Conservation (phyloP, 2,113 vertebrate genomes). For the Engraulis encrasicolus region DNA sequence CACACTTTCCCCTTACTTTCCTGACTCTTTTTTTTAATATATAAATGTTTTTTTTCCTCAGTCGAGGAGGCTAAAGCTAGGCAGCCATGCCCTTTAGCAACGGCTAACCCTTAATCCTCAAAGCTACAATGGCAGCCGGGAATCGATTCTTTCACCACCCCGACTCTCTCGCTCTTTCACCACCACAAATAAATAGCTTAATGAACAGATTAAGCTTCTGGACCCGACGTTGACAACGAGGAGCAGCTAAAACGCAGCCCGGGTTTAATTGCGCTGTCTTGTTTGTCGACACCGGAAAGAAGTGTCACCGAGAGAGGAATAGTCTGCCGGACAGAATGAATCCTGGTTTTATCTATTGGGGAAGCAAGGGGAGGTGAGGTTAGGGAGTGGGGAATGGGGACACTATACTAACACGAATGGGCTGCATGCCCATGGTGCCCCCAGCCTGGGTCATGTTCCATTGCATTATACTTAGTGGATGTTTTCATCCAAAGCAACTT, state of each 20-base stretch:
- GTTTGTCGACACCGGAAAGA: slow-evolving; percentile 5
- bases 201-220: slow-evolving; percentile 38
- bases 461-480: too few relatives aligned
- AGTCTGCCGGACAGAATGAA: not conserved
- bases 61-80: not conserved
- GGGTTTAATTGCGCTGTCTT: slow-evolving; percentile 41
- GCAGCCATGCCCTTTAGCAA: slow-evolving; percentile 16
- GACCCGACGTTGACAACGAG: slow-evolving; percentile 30
- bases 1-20: not conserved
- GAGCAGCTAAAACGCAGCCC: slow-evolving; percentile 21
- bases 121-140: slow-evolving; percentile 14
- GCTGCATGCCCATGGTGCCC: too few relatives aligned
- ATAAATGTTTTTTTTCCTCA: too few relatives aligned
- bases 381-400: too few relatives aligned
- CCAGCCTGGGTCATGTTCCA: too few relatives aligned
- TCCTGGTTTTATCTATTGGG: not conserved
- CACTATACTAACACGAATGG: too few relatives aligned
- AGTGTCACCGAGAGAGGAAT: not conserved
- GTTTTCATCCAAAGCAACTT: too few relatives aligned
- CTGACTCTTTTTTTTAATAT: too few relatives aligned
- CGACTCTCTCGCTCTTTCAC: not conserved
- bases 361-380: not conserved
- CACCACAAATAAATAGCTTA: slow-evolving; percentile 28
- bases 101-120: slow-evolving; percentile 30
- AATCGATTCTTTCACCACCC: slow-evolving; percentile 45